A percentile compares a stretch with the other conserved stretches of the same genome.
Evolutionary conservation across 2,888 invertebrate species (phyloP).

Genomic region (Netelia virgata): DNA sequence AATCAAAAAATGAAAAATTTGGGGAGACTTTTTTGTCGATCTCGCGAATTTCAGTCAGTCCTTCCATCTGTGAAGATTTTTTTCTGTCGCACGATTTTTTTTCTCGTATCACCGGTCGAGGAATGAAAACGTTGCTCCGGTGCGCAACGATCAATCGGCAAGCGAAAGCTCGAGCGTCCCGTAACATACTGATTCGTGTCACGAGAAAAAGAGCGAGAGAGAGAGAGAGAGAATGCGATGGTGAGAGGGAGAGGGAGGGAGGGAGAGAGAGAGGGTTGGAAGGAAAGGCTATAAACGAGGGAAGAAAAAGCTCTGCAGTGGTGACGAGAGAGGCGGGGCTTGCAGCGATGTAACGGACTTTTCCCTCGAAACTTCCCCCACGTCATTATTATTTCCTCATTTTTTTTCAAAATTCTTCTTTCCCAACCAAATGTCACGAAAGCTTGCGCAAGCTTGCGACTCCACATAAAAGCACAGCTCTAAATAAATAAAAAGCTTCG

Average conservation of each 20-base stretch:
- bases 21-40: not conserved
- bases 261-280: not conserved
- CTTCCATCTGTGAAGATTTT: not conserved
- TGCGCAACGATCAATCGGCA: conserved; percentile 50
- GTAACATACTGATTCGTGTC: conserved; percentile 44
- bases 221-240: conserved; percentile 12
- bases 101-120: conserved; percentile 9
- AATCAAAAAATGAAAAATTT: not conserved
- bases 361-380: not conserved
- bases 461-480: too few species aligned
- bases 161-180: conserved; percentile 54
- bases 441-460: too few species aligned
- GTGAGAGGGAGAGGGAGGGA: not conserved
- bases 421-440: too few species aligned
- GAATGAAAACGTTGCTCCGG: conserved; percentile 48
- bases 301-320: conserved; percentile 58
- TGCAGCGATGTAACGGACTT: conserved; percentile 37
- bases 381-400: not conserved
- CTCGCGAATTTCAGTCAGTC: not conserved
- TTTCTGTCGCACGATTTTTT: not conserved
- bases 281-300: conserved; percentile 24
- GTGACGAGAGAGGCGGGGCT: conserved; percentile 64
- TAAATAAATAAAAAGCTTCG: too few species aligned
- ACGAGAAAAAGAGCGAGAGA: conserved; percentile 29
- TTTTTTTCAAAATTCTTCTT: too few species aligned